Conservation (phyloP, 92 coral and sea anemone genomes). For the Porites rus region DNA sequence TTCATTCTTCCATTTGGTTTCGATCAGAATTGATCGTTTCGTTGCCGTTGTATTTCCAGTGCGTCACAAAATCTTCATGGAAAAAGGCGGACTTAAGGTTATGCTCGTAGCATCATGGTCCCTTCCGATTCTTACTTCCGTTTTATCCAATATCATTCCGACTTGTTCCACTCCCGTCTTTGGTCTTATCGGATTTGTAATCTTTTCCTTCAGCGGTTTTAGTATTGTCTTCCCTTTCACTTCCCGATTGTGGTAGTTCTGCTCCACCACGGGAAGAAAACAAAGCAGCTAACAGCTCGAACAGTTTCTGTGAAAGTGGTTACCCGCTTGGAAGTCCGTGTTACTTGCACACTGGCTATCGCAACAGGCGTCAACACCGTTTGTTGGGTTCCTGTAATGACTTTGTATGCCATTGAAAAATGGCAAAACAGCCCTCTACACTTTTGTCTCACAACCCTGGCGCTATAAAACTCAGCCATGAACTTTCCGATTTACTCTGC, state of each 20-base stretch:
- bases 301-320: neutral
- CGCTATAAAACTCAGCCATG: slow-evolving; percentile 60
- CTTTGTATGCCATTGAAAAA: neutral
- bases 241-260: neutral
- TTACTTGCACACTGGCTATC: slow-evolving; percentile 54
- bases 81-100: too few species aligned
- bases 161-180: slow-evolving; percentile 2
- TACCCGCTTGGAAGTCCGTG: slow-evolving; percentile 49
- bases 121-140: too few species aligned
- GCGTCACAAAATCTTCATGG: too few species aligned
- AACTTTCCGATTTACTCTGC: slow-evolving; percentile 56
- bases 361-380: slow-evolving; percentile 24
- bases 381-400: slow-evolving; percentile 54
- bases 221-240: neutral
- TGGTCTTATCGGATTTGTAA: neutral
- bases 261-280: neutral
- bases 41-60: too few species aligned
- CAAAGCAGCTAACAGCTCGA: neutral
- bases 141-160: neutral
- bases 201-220: neutral
- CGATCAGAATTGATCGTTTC: too few species aligned
- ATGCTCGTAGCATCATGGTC: too few species aligned
- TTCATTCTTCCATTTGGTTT: too few species aligned
- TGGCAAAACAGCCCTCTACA: slow-evolving; percentile 26
- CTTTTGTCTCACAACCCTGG: slow-evolving; percentile 58